Evolutionary conservation across 2,797 vertebrate genomes (phyloP).

Genomic region (Gadopsis marmoratus): DNA sequence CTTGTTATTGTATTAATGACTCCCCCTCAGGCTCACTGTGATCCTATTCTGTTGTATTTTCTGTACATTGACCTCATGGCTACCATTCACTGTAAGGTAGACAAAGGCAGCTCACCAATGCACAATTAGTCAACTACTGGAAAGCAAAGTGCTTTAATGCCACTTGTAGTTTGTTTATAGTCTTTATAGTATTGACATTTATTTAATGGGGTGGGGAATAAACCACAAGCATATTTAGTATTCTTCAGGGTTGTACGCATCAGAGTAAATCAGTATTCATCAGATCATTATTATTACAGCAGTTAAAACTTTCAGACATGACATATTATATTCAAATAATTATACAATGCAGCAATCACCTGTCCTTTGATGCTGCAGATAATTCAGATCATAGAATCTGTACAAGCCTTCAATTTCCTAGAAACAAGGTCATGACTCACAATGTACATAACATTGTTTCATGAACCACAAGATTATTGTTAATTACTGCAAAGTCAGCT

Average conservation of each 20-base stretch:
- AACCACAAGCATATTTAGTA: conserved; percentile 9
- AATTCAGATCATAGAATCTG: not conserved
- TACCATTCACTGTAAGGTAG: not conserved
- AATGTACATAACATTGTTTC: not conserved
- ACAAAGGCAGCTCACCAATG: conserved; percentile 1
- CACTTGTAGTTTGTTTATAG: not conserved
- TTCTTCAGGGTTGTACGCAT: not conserved
- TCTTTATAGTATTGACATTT: not conserved
- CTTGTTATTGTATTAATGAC: conserved; percentile 38
- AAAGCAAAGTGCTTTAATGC: conserved; percentile 2
- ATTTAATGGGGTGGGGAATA: not conserved
- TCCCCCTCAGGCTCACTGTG: conserved; percentile 19
- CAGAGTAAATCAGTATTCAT: not conserved
- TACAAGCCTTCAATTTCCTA: conserved; percentile 1
- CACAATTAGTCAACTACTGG: conserved; percentile 3
- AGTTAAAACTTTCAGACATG: not conserved
- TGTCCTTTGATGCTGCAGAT: conserved; percentile 4
- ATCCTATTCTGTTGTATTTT: conserved; percentile 36
- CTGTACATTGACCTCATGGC: conserved; percentile 36
- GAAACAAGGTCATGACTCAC: not conserved
- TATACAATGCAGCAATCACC: not conserved
- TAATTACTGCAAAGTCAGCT: conserved; percentile 33
- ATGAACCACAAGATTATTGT: conserved; percentile 30
- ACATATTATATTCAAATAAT: conserved; percentile 6
- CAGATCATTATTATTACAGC: conserved; percentile 5